Percentiles rank a stretch among this genome's conserved stretches.
phyloP scores from a whole-genome alignment of 2,113 vertebrate species.

The Rhinopithecus roxellana region DNA sequence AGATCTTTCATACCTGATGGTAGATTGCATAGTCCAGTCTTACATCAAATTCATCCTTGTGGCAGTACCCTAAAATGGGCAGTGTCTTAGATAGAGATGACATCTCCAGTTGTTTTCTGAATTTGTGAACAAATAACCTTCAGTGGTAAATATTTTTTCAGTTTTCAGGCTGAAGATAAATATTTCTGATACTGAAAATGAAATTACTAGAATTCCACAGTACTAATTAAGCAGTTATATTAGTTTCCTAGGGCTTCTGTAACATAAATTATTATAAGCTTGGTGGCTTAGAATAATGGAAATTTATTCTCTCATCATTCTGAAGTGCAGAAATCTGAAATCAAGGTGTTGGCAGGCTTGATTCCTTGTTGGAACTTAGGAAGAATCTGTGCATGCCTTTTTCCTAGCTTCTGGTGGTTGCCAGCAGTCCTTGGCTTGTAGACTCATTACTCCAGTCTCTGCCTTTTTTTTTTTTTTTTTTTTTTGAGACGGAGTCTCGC shows the following conservation, averaged over 20 bases:
- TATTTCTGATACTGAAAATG: slow-evolving; percentile 10
- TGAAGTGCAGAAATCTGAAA: neutral
- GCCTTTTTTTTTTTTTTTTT: neutral
- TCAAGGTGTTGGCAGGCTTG: neutral
- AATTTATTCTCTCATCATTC: neutral
- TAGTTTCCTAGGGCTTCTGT: neutral
- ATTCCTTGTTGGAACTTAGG: slow-evolving; percentile 2
- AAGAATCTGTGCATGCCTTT: neutral
- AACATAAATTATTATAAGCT: neutral
- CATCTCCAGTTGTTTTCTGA: neutral
- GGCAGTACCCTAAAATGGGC: neutral
- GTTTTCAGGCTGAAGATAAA: slow-evolving; percentile 19
- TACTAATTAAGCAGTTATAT: neutral
- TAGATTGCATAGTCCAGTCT: neutral
- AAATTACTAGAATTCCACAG: slow-evolving; percentile 38
- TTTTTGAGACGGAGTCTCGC: too few species aligned
- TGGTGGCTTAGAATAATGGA: neutral
- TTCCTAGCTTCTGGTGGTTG: neutral
- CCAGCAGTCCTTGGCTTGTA: neutral
- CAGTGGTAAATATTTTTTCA: neutral
- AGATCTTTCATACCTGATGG: neutral
- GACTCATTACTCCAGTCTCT: neutral
- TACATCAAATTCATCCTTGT: neutral
- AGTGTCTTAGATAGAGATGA: neutral
- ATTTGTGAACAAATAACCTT: slow-evolving; percentile 10